Percentiles rank a stretch among this genome's conserved stretches.
Conservation (phyloP, 2,797 vertebrate species). For the Spea hammondii region DNA sequence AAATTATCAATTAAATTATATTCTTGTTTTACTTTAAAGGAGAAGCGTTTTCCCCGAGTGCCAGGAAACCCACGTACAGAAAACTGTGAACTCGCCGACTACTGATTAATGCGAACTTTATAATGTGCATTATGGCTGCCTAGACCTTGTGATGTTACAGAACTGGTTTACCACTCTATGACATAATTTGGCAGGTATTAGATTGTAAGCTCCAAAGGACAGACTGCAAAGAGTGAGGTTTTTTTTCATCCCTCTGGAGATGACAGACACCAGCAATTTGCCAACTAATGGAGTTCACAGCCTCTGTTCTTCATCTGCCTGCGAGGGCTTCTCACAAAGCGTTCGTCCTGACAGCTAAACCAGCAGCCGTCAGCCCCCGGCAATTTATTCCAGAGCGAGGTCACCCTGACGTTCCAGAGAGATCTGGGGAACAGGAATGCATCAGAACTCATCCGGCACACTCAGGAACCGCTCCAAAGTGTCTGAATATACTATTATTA, state of each 20-base stretch:
- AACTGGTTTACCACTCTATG: background rate
- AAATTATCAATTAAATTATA: too few relatives aligned
- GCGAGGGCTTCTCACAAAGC: slow-evolving; percentile 32
- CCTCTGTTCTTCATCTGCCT: slow-evolving; percentile 48
- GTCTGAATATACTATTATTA: background rate
- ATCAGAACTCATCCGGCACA: background rate
- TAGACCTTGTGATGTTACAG: too few relatives aligned
- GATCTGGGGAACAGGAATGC: slow-evolving; percentile 18
- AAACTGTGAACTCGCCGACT: too few relatives aligned
- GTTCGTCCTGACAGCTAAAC: slow-evolving; percentile 49
- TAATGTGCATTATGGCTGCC: too few relatives aligned
- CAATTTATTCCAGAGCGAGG: slow-evolving; percentile 48
- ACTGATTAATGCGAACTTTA: too few relatives aligned
- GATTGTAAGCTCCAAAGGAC: slow-evolving; percentile 41
- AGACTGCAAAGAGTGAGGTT: slow-evolving; percentile 10
- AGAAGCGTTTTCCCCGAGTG: too few relatives aligned
- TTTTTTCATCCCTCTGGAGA: slow-evolving; percentile 24
- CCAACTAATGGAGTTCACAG: slow-evolving; percentile 52
- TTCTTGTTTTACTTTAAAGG: too few relatives aligned
- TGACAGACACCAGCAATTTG: slow-evolving; percentile 51
- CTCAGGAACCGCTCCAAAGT: background rate
- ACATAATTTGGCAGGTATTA: background rate
- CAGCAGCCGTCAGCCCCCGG: slow-evolving; percentile 48
- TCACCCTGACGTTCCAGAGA: slow-evolving; percentile 42
- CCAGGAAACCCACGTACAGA: too few relatives aligned